Evolutionary conservation across 2,888 invertebrate species (phyloP), one percentile per base, ranked within the genome.

Genomic region (Lypha dubia): DNA sequence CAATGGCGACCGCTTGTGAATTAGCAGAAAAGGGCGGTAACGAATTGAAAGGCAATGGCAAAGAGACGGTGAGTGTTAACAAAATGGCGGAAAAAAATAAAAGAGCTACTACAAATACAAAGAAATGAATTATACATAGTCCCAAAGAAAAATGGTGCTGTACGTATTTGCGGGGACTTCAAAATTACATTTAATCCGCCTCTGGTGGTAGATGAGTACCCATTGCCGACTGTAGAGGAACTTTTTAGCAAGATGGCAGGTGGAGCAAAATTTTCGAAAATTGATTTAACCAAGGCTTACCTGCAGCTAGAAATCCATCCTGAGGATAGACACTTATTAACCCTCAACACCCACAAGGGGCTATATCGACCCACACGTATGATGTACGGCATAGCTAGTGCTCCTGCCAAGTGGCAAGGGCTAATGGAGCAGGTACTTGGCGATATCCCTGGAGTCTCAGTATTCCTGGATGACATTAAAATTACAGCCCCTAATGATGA

Each of bases 241-340:
- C 73, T 87, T 0, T 84, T 80, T 65, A 86, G 76, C 35, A 79
- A 63, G 9, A 83, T 89, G 74, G 74, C 87, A 17, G 88, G 87
- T 3, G 89, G 88, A 0, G 63, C 77, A 3, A 87, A 77, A 44
- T 88, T 88, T 83, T 86, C 87, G 7, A 88, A 89, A 83, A 89
- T 88, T 56, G 89, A 91, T 84, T 86, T 91, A 17, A 74, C 79
- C 2, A 87, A 88, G 63, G 90, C 91, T 5, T 92, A 91, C n/a
- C n/a, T n/a, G n/a, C n/a, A n/a, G n/a, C n/a, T n/a, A n/a, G n/a
- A n/a, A n/a, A n/a, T n/a, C n/a, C n/a, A n/a, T n/a, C n/a, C n/a
- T n/a, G n/a, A n/a, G n/a, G n/a, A n/a, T n/a, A n/a, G n/a, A n/a
- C n/a, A n/a, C n/a, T n/a, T n/a, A n/a, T n/a, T n/a, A n/a, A n/a